A percentile compares a stretch with the other conserved stretches of the same genome.
These are phyloP conservation scores for Nipponia nippon DNA, from an alignment of 2,113 vertebrate species.

Conservation along the genomic window DNA sequence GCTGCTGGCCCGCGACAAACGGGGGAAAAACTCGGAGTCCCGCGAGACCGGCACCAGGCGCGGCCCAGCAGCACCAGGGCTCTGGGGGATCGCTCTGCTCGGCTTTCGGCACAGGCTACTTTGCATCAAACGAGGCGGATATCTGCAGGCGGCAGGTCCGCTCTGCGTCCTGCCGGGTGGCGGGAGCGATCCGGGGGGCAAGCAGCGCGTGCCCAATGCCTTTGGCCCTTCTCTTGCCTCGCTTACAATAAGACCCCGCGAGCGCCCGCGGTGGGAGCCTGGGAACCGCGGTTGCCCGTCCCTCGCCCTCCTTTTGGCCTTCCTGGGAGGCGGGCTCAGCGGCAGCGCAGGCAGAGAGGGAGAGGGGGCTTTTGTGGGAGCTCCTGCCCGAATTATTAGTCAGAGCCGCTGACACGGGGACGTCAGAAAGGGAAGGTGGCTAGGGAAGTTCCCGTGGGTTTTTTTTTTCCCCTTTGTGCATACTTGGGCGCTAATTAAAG, in stretches of 20 bases:
- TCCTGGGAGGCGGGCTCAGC: background rate
- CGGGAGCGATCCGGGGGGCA: background rate
- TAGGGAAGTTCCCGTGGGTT: background rate
- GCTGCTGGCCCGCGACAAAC: background rate
- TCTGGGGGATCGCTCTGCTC: rapidly evolving
- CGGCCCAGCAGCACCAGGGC: background rate
- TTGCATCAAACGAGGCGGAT: background rate
- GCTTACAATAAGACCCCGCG: rapidly evolving
- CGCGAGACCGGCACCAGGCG: rapidly evolving
- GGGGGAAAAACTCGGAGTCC: rapidly evolving
- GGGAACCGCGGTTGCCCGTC: background rate
- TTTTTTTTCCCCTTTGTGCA: background rate
- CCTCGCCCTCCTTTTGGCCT: background rate
- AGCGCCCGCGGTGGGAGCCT: background rate
- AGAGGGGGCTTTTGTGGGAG: background rate
- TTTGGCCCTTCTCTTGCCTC: background rate
- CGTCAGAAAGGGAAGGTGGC: background rate
- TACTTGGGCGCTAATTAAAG: constrained; percentile 16
- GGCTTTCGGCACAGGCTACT: background rate
- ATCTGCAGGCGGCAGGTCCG: background rate
- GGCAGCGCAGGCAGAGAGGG: background rate
- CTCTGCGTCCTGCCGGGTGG: background rate
- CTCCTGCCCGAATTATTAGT: background rate
- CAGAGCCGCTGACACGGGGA: background rate
- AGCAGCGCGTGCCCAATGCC: background rate